These are phyloP conservation scores for Ciconia boyciana DNA, from an alignment of 2,113 vertebrate genomes.

Conservation along the genomic window DNA sequence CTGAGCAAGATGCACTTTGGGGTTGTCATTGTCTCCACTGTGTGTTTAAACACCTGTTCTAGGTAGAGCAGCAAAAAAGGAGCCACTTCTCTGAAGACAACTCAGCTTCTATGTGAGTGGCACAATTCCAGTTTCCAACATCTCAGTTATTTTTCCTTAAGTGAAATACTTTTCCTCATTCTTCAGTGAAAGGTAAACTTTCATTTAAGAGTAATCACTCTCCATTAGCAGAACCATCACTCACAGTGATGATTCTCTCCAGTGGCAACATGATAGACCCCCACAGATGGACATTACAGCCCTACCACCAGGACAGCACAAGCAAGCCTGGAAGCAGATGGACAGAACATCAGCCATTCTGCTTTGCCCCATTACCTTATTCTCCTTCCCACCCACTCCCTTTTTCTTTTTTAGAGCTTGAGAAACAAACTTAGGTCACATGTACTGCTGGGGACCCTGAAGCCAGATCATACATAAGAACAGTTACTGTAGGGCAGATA, in stretches of 20 bases:
- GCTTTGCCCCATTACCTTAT: rapidly evolving
- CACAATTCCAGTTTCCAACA: background rate
- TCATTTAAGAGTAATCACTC: rapidly evolving
- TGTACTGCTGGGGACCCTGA: background rate
- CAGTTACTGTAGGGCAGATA: background rate
- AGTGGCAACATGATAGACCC: background rate
- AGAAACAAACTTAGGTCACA: background rate
- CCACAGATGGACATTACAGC: rapidly evolving
- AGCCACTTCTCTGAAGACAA: background rate
- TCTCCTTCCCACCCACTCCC: rapidly evolving
- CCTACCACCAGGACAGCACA: background rate
- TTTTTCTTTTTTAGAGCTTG: background rate
- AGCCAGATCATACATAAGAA: background rate
- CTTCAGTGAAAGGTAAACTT: background rate
- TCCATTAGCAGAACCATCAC: background rate
- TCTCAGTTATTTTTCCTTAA: background rate
- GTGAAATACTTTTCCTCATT: background rate
- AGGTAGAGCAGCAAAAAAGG: background rate
- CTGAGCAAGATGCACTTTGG: background rate
- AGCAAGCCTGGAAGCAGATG: background rate
- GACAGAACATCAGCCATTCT: background rate
- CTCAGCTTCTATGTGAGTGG: rapidly evolving
- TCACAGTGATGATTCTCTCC: background rate
- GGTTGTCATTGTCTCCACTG: background rate
- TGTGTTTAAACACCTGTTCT: background rate